Conservation (phyloP, 2,888 invertebrate species). For the Phymatocera aterrima region DNA sequence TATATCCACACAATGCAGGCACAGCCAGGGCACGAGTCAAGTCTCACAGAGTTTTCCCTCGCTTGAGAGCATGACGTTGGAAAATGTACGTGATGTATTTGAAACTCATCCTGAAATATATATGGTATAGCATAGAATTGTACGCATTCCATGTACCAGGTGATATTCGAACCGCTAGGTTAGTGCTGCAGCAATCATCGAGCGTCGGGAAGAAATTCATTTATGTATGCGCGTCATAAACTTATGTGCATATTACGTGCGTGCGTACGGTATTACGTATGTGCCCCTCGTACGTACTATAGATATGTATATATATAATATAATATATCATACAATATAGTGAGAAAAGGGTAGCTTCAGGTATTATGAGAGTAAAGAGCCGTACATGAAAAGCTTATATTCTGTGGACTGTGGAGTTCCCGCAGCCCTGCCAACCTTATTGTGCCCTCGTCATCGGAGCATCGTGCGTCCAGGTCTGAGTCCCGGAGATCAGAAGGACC, state of each 20-base stretch:
- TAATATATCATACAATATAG: constrained; percentile 8
- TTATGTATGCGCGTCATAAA: neutral
- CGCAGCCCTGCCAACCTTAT: constrained; percentile 53
- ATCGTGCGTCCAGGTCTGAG: constrained; percentile 61
- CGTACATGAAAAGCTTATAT: constrained; percentile 61
- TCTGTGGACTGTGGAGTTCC: constrained; percentile 63
- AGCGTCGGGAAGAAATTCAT: neutral
- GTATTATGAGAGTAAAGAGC: constrained; percentile 35
- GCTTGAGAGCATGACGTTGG: neutral
- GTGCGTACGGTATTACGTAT: neutral
- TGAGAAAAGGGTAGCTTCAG: constrained; percentile 6
- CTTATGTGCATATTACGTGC: neutral
- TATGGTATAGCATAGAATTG: neutral
- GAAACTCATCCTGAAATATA: constrained; percentile 29
- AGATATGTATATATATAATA: constrained; percentile 1
- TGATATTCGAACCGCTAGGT: neutral
- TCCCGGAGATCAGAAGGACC: constrained; percentile 68
- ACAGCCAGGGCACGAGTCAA: constrained; percentile 20
- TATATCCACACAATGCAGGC: neutral
- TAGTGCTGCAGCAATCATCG: neutral
- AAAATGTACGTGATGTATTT: neutral
- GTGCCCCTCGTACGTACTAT: too few species aligned
- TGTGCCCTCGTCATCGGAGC: constrained; percentile 68
- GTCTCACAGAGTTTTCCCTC: neutral
- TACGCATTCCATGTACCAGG: constrained; percentile 28